Conservation (phyloP, 2,888 invertebrate species). For the Tolmerus cingulatus region DNA sequence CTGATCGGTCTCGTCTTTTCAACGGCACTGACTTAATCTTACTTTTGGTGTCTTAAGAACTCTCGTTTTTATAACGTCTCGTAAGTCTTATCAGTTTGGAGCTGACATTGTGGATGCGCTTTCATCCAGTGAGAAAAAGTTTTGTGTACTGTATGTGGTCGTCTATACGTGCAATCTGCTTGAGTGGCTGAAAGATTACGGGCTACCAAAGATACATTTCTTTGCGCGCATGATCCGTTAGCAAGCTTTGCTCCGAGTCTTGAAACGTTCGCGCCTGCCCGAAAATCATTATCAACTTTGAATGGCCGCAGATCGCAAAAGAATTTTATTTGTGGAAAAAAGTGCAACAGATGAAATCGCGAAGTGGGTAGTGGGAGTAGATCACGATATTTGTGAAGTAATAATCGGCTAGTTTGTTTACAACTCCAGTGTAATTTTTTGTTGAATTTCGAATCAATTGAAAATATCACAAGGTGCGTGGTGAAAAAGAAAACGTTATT, state of each 20-base stretch:
- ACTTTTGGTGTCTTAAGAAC: not conserved
- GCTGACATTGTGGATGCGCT: not conserved
- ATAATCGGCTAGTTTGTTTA: not conserved
- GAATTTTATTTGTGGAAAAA: not conserved
- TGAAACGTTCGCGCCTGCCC: not conserved
- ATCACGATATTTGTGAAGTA: not conserved
- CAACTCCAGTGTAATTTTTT: not conserved
- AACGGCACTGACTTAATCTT: not conserved
- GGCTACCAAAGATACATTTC: no score
- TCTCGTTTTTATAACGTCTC: constrained; percentile 7
- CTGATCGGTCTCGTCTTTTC: not conserved
- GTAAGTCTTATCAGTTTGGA: not conserved
- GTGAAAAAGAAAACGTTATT: not conserved
- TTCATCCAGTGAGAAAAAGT: not conserved
- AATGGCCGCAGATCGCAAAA: not conserved
- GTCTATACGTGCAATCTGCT: not conserved
- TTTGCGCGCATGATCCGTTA: no score
- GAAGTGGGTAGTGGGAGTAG: not conserved
- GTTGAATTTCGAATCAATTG: not conserved
- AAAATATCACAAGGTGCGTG: not conserved
- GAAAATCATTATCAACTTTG: not conserved
- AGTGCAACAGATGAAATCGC: not conserved
- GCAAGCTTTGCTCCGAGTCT: not conserved
- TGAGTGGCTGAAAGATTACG: no score
- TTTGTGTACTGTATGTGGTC: not conserved